Percentiles rank a stretch among this genome's conserved stretches.
Conservation (phyloP, 53 echinoderm and acorn worm species). For the Stichopus horrens region DNA sequence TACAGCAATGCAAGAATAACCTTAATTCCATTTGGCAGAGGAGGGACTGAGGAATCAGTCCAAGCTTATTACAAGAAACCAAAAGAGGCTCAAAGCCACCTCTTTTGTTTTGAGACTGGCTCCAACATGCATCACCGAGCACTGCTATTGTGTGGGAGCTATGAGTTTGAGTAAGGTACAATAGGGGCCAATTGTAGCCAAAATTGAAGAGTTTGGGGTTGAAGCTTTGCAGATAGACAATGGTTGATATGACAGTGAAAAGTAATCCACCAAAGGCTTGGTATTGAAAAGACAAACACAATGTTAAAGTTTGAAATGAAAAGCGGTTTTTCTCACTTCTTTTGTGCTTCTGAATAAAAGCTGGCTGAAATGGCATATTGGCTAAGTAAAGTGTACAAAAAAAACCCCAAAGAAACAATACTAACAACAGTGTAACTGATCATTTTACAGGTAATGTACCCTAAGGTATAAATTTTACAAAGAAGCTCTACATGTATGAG, state of each 20-base stretch:
- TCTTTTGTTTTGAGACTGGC: not conserved
- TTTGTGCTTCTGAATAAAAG: not conserved
- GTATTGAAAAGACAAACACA: conserved; percentile 14
- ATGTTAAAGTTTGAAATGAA: not conserved
- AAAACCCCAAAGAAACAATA: too few species aligned
- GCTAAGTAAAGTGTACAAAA: too few species aligned
- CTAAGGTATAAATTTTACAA: too few species aligned
- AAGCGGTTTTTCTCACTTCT: not conserved
- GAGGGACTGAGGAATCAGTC: too few species aligned
- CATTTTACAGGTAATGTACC: too few species aligned
- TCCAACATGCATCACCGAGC: not conserved
- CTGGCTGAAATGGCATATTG: too few species aligned
- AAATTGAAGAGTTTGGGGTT: conserved; percentile 3
- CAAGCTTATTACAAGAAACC: too few species aligned
- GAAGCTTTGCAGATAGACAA: not conserved
- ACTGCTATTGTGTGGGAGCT: not conserved
- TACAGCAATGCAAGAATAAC: too few species aligned
- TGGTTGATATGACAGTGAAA: not conserved
- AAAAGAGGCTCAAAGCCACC: too few species aligned
- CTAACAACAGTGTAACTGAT: too few species aligned
- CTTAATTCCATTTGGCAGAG: too few species aligned
- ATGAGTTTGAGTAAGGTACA: conserved; percentile 35
- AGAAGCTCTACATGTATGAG: too few species aligned
- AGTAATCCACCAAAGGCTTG: not conserved
- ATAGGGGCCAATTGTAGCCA: not conserved